Conservation (phyloP, 2,113 vertebrate species). For the Festucalex cinctus region DNA sequence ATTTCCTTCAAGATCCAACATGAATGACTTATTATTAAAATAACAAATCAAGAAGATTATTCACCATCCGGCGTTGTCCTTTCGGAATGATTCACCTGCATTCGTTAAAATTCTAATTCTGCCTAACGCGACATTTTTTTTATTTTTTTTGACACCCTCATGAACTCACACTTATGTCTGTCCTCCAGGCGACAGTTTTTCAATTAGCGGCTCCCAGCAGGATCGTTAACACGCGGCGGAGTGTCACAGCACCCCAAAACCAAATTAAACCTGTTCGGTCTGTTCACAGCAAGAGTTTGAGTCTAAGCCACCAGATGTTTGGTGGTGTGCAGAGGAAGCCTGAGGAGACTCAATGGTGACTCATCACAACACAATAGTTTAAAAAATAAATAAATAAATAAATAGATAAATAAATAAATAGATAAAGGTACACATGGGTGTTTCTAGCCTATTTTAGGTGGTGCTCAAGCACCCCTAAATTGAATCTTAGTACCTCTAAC, state of each 20-base stretch:
- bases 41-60: not conserved
- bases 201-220: constrained; percentile 53
- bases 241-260: constrained; percentile 14
- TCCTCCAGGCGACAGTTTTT: constrained; percentile 42
- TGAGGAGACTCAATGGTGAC: not conserved
- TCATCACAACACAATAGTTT: not conserved
- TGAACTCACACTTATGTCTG: constrained; percentile 6
- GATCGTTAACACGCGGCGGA: constrained; percentile 32
- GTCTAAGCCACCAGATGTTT: constrained; percentile 51
- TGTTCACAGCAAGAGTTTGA: not conserved
- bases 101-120: constrained; percentile 18
- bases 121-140: not conserved
- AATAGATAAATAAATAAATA: no score
- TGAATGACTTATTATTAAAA: no score
- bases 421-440: no score
- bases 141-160: constrained; percentile 10
- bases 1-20: no score
- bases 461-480: no score
- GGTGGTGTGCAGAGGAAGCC: constrained; percentile 31
- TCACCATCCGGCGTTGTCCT: not conserved
- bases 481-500: no score
- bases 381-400: no score
- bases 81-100: constrained; percentile 6
- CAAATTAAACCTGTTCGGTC: constrained; percentile 16
- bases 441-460: no score